These are phyloP conservation scores for Drosophila bunnanda DNA, from an alignment of 2,888 invertebrate species.

Conservation along the genomic window DNA sequence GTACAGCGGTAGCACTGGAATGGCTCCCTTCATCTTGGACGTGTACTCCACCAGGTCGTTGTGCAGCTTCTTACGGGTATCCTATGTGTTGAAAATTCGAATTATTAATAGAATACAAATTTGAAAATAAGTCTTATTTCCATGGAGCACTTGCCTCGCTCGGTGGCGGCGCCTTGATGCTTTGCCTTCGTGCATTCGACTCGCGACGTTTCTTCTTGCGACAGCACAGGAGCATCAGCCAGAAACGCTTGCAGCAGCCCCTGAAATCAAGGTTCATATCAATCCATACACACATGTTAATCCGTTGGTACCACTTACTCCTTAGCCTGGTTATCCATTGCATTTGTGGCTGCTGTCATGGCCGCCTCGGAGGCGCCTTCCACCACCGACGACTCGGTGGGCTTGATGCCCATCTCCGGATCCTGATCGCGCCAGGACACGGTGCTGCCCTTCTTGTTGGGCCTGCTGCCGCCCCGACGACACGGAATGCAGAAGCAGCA, in stretches of 20 bases:
- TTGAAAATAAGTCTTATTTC: not conserved
- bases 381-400: conserved; percentile 85
- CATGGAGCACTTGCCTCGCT: conserved; percentile 56
- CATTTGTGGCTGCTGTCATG: conserved; percentile 39
- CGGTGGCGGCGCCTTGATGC: conserved; percentile 87
- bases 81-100: conserved; percentile 85
- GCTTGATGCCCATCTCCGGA: conserved; percentile 75
- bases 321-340: conserved; percentile 45
- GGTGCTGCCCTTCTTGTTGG: conserved; percentile 51
- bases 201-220: conserved; percentile 84
- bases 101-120: not conserved
- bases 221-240: conserved; percentile 84
- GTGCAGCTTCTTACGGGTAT: conserved; percentile 91
- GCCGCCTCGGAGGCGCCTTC: conserved; percentile 85
- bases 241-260: conserved; percentile 83
- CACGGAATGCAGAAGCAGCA: conserved; percentile 85
- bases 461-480: conserved; percentile 71
- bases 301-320: conserved; percentile 42
- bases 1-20: conserved; percentile 94
- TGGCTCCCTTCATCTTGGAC: conserved; percentile 95
- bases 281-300: not conserved
- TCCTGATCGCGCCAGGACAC: conserved; percentile 82
- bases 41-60: conserved; percentile 91
- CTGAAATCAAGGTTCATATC: conserved; percentile 50
- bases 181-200: conserved; percentile 85